These are phyloP conservation scores for Eueremaeus valkanovi DNA, from an alignment of 2,888 invertebrate genomes.

Conservation along the genomic window DNA sequence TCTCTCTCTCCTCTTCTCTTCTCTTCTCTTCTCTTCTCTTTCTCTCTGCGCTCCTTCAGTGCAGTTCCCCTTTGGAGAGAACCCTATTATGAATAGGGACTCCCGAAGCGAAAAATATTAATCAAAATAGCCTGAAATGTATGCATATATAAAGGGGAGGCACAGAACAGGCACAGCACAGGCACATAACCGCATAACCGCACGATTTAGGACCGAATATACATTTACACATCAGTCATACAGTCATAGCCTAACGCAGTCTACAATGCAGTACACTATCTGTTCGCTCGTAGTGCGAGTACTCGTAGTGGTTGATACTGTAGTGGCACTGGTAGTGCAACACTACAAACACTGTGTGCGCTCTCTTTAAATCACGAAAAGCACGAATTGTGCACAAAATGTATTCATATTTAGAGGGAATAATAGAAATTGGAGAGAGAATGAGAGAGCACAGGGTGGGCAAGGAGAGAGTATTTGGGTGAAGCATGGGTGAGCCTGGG, in stretches of 20 bases:
- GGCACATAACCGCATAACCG: conserved; percentile 28
- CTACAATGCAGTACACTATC: neutral
- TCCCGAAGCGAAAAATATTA: conserved; percentile 18
- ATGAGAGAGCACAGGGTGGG: neutral
- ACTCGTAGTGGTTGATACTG: conserved; percentile 2
- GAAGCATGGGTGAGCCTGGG: neutral
- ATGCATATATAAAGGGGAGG: conserved; percentile 29
- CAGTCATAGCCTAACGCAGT: too few relatives aligned
- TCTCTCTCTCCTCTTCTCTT: too few relatives aligned
- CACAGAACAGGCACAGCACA: too few relatives aligned
- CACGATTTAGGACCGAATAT: conserved; percentile 22
- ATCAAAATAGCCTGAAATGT: conserved; percentile 26
- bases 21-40: too few relatives aligned
- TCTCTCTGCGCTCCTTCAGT: conserved; percentile 9
- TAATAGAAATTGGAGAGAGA: neutral
- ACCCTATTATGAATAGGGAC: conserved; percentile 23
- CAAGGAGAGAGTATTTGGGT: neutral
- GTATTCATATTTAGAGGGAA: conserved; percentile 8
- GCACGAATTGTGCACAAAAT: conserved; percentile 18
- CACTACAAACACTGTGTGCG: neutral
- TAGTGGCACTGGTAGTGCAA: neutral
- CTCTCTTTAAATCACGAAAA: conserved; percentile 3
- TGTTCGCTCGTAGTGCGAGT: neutral
- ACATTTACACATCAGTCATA: conserved; percentile 6
- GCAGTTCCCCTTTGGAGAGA: conserved; percentile 4